phyloP scores from a whole-genome alignment of 2,113 vertebrate genomes.

The Cichladusa arquata region DNA sequence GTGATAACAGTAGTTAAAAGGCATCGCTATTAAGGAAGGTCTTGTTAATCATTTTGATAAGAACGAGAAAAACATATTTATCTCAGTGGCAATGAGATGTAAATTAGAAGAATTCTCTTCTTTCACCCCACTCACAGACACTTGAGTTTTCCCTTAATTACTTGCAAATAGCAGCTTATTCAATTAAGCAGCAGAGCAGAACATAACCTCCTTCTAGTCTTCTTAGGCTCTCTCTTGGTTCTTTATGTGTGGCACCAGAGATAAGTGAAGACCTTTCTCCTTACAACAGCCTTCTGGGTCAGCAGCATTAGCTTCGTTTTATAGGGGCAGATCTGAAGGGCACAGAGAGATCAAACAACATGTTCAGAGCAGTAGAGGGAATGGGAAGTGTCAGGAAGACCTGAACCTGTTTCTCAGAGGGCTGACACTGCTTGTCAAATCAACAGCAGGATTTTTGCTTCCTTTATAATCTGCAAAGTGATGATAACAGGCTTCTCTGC shows the following conservation, averaged over 20 bases:
- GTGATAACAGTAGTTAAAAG: neutral
- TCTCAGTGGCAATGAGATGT: neutral
- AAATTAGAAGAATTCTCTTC: constrained; percentile 42
- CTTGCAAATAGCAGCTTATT: constrained; percentile 38
- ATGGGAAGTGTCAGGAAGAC: neutral
- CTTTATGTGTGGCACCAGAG: neutral
- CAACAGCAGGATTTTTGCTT: neutral
- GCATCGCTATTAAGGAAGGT: neutral
- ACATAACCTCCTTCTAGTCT: neutral
- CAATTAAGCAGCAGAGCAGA: neutral
- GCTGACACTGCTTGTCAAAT: neutral
- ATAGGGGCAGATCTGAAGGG: neutral
- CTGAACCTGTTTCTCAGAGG: neutral
- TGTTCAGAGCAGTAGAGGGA: neutral
- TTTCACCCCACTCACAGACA: neutral
- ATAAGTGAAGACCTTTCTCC: neutral
- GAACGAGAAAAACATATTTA: constrained; percentile 13
- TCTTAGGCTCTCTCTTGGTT: neutral
- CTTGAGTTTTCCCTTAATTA: neutral
- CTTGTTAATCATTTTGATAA: constrained; percentile 22
- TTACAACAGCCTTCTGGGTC: neutral
- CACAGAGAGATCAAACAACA: neutral
- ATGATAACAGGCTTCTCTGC: neutral
- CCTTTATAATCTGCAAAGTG: neutral
- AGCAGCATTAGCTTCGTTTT: neutral